Percentiles rank a stretch among this genome's conserved stretches.
phyloP scores from a whole-genome alignment of 2,888 invertebrate genomes.

The Epinotia demarniana region DNA sequence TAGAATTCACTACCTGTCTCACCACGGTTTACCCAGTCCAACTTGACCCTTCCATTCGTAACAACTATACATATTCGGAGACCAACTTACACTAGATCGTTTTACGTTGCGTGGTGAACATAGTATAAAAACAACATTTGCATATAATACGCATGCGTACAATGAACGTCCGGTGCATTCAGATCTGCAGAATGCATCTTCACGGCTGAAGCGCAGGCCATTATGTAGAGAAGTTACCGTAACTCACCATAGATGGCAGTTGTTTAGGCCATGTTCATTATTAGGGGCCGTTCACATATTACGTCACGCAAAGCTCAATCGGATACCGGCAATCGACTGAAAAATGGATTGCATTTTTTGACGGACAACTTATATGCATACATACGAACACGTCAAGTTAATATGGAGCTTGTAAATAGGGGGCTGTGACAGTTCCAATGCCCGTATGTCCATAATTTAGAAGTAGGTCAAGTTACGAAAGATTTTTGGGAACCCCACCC shows the following conservation, averaged over 20 bases:
- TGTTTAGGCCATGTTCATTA: neutral
- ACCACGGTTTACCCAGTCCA: neutral
- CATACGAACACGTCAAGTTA: too few species aligned
- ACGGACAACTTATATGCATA: too few species aligned
- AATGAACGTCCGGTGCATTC: slow-evolving; percentile 58
- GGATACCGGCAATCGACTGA: too few species aligned
- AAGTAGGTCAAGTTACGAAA: too few species aligned
- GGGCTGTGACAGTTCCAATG: too few species aligned
- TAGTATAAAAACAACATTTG: slow-evolving; percentile 40
- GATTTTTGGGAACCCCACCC: too few species aligned
- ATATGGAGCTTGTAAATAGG: too few species aligned
- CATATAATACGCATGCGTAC: slow-evolving; percentile 49
- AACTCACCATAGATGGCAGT: slow-evolving; percentile 21
- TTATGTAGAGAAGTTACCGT: slow-evolving; percentile 23
- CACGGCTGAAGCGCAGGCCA: slow-evolving; percentile 51
- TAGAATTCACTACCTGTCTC: neutral
- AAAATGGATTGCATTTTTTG: too few species aligned
- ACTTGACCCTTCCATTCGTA: neutral
- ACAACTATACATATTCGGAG: neutral
- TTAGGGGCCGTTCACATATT: too few species aligned
- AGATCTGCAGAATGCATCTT: slow-evolving; percentile 60
- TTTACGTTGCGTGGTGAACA: neutral
- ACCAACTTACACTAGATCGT: neutral
- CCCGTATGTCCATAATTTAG: too few species aligned
- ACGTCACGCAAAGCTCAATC: too few species aligned